Evolutionary conservation across 2,797 vertebrate species (phyloP).

Genomic region (Pempheris klunzingeri): DNA sequence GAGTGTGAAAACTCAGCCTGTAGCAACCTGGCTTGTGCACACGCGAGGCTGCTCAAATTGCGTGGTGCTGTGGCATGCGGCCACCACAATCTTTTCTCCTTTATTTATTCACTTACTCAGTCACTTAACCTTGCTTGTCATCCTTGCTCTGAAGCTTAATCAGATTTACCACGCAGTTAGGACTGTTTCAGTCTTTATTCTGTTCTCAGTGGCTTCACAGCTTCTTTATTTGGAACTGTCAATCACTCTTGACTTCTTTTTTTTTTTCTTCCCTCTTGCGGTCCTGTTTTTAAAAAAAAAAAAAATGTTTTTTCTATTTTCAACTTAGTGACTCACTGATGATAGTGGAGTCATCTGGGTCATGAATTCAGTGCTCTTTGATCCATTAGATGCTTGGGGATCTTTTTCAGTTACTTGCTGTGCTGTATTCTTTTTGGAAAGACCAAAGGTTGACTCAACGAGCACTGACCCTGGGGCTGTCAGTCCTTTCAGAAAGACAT

Average conservation of each 20-base stretch:
- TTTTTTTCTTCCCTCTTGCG: constrained; percentile 16
- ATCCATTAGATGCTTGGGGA: constrained; percentile 39
- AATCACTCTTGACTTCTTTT: constrained; percentile 32
- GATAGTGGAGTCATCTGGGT: constrained; percentile 37
- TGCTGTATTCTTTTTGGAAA: constrained; percentile 38
- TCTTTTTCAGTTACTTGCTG: constrained; percentile 32
- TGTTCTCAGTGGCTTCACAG: constrained; percentile 57
- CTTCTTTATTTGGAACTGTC: constrained; percentile 58
- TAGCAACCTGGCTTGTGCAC: constrained; percentile 76
- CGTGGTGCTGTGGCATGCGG: constrained; percentile 70
- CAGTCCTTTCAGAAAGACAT: constrained; percentile 22
- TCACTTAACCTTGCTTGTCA: constrained; percentile 75
- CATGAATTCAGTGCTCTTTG: constrained; percentile 37
- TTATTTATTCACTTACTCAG: constrained; percentile 81
- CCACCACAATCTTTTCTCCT: constrained; percentile 73
- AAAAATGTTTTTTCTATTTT: constrained; percentile 12
- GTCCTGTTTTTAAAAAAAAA: too few relatives aligned
- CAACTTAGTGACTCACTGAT: constrained; percentile 21
- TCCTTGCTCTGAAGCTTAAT: constrained; percentile 70
- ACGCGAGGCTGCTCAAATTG: constrained; percentile 74
- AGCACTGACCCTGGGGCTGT: constrained; percentile 32
- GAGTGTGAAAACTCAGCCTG: constrained; percentile 70
- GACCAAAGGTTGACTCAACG: constrained; percentile 28
- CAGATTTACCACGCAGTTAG: constrained; percentile 73
- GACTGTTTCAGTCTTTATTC: constrained; percentile 63